A percentile compares a stretch with the other conserved stretches of the same genome.
phyloP scores from a whole-genome alignment of 2,113 vertebrate genomes.

The Oreotrochilus melanogaster region DNA sequence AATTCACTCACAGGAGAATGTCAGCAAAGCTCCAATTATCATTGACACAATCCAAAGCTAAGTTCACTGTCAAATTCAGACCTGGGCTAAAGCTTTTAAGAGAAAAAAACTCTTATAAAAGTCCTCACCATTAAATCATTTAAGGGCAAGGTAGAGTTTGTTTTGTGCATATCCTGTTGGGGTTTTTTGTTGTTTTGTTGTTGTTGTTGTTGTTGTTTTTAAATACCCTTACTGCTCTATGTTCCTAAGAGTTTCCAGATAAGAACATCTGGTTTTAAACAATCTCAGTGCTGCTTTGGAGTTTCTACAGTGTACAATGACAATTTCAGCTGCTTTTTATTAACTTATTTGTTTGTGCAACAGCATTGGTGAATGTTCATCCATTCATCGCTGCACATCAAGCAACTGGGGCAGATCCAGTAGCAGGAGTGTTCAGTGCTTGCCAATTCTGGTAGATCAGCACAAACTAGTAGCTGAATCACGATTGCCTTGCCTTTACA shows the following conservation, averaged over 20 bases:
- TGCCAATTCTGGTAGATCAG: conserved; percentile 25
- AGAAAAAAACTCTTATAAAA: not conserved
- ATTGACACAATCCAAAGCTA: not conserved
- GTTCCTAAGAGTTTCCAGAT: conserved; percentile 16
- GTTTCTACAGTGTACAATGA: conserved; percentile 9
- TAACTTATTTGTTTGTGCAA: conserved; percentile 60
- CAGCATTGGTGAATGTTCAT: conserved; percentile 33
- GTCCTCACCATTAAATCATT: not conserved
- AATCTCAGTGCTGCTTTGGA: conserved; percentile 2
- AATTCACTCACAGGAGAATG: conserved; percentile 1
- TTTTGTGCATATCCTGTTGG: not conserved
- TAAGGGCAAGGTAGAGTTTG: not conserved
- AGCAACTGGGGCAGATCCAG: conserved; percentile 48
- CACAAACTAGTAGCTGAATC: conserved; percentile 38
- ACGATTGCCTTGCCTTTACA: not conserved
- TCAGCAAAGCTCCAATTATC: not conserved
- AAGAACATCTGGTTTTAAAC: conserved; percentile 59
- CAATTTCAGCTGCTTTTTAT: conserved; percentile 63
- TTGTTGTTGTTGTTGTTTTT: too few relatives aligned
- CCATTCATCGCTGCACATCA: conserved; percentile 29
- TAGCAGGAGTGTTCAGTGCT: not conserved
- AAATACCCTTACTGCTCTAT: accelerated
- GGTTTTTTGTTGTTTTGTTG: too few relatives aligned
- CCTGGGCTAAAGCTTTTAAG: not conserved
- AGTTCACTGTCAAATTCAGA: not conserved